Base-by-base conservation (phyloP, 2,888 invertebrate species). In the Trypoxylon attenuatum region DNA sequence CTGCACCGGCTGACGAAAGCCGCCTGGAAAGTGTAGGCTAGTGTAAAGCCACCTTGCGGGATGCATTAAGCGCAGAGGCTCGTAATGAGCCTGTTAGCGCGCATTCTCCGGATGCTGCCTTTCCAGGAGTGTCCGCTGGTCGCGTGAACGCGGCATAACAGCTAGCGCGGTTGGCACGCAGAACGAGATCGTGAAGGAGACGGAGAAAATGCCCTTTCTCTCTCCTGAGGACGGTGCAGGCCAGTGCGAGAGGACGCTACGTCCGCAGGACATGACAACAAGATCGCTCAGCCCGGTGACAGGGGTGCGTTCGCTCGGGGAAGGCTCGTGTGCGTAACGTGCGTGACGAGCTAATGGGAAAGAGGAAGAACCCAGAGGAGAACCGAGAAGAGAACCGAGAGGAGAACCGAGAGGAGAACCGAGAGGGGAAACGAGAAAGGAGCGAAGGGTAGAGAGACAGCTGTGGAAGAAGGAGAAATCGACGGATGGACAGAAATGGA, bases 231-330 rank as follows among this genome's bases (percentile, higher is more conserved):
- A 10, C 33, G 33, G 33, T 13, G 33, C 13, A 10, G 5, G 33
- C 33, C 33, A 13, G 33, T n/a, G 33, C 13, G 33, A n/a, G n/a
- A n/a, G n/a, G n/a, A n/a, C n/a, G 60, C 59, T 69, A 74, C 73
- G 81, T 82, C 82, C 72, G 65, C 67, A 62, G 66, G 68, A 79
- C 73, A 80, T 79, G 84, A 84, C 82, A 84, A 81, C 81, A 78
- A 84, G 83, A 86, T 86, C 83, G 82, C 72, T 85, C 84, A 84
- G 79, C 16, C 71, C 80, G 80, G 82, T 84, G 84, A 85, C 85
- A 85, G 84, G 76, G 73, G 75, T 70, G 75, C 64, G 64, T 63
- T 60, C 53, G 29, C 8, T 33, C 33, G 5, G 5, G 3, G 33
- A 10, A 52, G 45, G 49, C 49, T 55, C 41, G 65, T 70, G 66